phyloP scores from a whole-genome alignment of 2,113 vertebrate species.

The Alligator mississippiensis region DNA sequence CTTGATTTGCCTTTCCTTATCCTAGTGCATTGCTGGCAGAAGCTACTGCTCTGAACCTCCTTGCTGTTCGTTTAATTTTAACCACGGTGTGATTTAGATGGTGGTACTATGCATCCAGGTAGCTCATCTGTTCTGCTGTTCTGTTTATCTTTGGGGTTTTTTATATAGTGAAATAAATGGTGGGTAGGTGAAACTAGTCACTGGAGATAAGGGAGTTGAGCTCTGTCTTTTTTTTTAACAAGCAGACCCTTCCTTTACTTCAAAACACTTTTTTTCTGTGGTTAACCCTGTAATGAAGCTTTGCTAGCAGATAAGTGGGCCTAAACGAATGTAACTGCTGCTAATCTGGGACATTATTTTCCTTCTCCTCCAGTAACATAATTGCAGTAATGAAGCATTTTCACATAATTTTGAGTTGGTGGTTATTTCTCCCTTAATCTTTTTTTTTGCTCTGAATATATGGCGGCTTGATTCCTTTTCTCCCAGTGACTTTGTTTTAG shows the following conservation, averaged over 20 bases:
- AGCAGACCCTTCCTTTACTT: background rate
- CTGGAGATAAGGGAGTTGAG: constrained; percentile 16
- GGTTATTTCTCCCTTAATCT: constrained; percentile 3
- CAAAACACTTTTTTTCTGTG: background rate
- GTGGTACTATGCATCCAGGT: fast-evolving
- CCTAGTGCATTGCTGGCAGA: background rate
- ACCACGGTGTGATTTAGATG: background rate
- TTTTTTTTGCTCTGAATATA: background rate
- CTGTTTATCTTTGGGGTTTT: background rate
- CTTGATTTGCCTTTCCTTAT: background rate
- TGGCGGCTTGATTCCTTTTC: background rate
- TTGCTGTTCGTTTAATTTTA: background rate
- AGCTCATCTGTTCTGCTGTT: fast-evolving
- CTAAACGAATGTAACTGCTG: background rate
- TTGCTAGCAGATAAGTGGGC: background rate
- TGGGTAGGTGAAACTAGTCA: background rate
- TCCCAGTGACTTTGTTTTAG: constrained; percentile 32
- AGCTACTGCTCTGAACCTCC: background rate
- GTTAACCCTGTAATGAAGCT: constrained; percentile 21
- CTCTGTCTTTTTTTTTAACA: constrained; percentile 15
- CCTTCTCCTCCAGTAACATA: constrained; percentile 26
- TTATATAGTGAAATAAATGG: background rate
- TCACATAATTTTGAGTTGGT: background rate
- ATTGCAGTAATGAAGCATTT: constrained; percentile 45
- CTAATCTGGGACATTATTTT: background rate